Percentiles rank a stretch among this genome's conserved stretches.
phyloP scores from a whole-genome alignment of 2,888 invertebrate species.

The Brassicogethes aeneus region DNA sequence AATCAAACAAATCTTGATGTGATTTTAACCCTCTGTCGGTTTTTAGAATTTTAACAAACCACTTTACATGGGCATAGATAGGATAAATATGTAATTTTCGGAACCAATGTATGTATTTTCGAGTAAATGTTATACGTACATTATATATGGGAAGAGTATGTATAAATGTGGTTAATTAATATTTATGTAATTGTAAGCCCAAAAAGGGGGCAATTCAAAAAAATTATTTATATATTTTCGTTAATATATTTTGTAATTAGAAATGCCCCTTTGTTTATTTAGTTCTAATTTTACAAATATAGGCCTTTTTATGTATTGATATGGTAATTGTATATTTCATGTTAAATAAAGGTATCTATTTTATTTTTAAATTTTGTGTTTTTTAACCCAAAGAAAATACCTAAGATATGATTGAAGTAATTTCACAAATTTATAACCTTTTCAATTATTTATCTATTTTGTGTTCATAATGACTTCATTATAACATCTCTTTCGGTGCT shows the following conservation, averaged over 20 bases:
- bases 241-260: neutral
- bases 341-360: conserved; percentile 15
- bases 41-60: conserved; percentile 14
- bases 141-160: neutral
- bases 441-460: no score
- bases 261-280: neutral
- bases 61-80: neutral
- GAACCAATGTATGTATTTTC: neutral
- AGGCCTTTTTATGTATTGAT: neutral
- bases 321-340: conserved; percentile 12
- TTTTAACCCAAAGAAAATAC: no score
- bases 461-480: no score
- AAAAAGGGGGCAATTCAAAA: neutral
- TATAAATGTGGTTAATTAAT: no score
- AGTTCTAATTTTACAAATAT: neutral
- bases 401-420: no score
- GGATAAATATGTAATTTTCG: neutral
- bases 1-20: conserved; percentile 12
- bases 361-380: conserved; percentile 7
- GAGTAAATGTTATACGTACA: neutral
- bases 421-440: no score
- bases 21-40: conserved; percentile 20
- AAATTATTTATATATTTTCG: neutral
- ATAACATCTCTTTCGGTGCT: no score
- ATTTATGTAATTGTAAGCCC: neutral